These are phyloP conservation scores for Actinia tenebrosa DNA, from an alignment of 64 coral and sea anemone genomes.

Conservation along the genomic window DNA sequence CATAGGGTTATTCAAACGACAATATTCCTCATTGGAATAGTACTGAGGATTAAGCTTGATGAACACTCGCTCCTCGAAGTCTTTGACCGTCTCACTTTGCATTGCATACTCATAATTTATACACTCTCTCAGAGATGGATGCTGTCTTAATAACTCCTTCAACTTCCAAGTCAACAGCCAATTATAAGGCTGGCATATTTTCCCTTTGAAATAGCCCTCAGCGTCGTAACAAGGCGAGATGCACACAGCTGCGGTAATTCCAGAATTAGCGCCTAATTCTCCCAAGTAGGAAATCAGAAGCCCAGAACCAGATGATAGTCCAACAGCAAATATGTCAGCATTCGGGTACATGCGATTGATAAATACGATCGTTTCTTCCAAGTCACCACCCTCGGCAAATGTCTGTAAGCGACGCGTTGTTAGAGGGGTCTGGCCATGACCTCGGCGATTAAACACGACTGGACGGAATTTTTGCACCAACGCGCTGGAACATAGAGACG, in stretches of 20 bases:
- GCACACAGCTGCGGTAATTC: constrained; percentile 71
- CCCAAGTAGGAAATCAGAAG: constrained; percentile 82
- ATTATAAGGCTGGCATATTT: constrained; percentile 74
- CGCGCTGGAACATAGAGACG: constrained; percentile 41
- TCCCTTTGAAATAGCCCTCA: constrained; percentile 66
- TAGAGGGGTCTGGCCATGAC: constrained; percentile 65
- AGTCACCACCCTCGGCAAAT: constrained; percentile 65
- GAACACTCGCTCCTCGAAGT: constrained; percentile 82
- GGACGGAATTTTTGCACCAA: constrained; percentile 71
- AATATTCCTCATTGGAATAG: constrained; percentile 65
- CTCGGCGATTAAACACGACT: constrained; percentile 87
- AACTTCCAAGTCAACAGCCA: constrained; percentile 74
- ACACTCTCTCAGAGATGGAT: constrained; percentile 68
- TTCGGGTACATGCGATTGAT: constrained; percentile 76
- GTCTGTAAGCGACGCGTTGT: constrained; percentile 87
- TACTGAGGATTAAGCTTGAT: constrained; percentile 69
- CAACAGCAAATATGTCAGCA: constrained; percentile 79
- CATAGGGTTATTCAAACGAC: constrained; percentile 86
- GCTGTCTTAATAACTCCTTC: constrained; percentile 57
- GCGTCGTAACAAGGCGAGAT: constrained; percentile 92
- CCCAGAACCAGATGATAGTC: constrained; percentile 66
- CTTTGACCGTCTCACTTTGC: constrained; percentile 66
- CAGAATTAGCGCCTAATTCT: constrained; percentile 25
- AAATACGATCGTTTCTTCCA: constrained; percentile 82
- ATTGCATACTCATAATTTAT: constrained; percentile 72